Evolutionary conservation across 2,888 invertebrate genomes (phyloP).

Genomic region (Trimorus sp.): DNA sequence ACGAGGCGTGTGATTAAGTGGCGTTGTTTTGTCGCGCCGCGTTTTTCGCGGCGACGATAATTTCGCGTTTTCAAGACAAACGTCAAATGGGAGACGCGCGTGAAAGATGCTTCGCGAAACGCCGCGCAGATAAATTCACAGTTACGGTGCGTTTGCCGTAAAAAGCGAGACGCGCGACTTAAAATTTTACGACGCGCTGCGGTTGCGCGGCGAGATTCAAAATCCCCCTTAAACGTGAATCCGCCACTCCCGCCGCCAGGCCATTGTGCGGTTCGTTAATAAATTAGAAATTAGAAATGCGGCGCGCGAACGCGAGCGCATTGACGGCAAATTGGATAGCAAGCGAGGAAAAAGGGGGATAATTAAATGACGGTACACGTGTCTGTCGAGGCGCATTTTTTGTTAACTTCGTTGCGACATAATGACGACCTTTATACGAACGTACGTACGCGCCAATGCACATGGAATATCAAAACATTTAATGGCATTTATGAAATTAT

Average conservation of each 20-base stretch:
- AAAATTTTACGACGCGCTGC: too few relatives aligned
- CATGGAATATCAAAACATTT: neutral
- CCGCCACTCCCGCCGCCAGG: neutral
- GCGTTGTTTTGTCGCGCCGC: too few relatives aligned
- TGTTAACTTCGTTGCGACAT: neutral
- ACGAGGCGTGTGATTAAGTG: constrained; percentile 2
- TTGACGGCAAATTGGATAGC: constrained; percentile 17
- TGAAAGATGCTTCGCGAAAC: too few relatives aligned
- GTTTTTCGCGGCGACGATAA: neutral
- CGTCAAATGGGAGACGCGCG: too few relatives aligned
- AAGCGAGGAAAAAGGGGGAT: neutral
- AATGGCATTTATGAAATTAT: neutral
- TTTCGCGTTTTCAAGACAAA: neutral
- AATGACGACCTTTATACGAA: neutral
- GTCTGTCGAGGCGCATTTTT: constrained; percentile 1
- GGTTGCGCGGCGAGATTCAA: too few relatives aligned
- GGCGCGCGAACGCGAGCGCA: constrained; percentile 3
- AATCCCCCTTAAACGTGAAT: neutral
- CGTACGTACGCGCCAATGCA: neutral
- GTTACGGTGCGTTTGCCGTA: too few relatives aligned
- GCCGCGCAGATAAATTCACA: too few relatives aligned
- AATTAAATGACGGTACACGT: constrained; percentile 15
- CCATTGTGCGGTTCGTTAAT: constrained; percentile 20
- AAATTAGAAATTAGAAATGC: constrained; percentile 23
- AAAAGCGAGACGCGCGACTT: too few relatives aligned